Percentiles rank a stretch among this genome's conserved stretches.
Evolutionary conservation across 2,888 invertebrate genomes (phyloP).

Genomic region (Oxystoma pomonae): DNA sequence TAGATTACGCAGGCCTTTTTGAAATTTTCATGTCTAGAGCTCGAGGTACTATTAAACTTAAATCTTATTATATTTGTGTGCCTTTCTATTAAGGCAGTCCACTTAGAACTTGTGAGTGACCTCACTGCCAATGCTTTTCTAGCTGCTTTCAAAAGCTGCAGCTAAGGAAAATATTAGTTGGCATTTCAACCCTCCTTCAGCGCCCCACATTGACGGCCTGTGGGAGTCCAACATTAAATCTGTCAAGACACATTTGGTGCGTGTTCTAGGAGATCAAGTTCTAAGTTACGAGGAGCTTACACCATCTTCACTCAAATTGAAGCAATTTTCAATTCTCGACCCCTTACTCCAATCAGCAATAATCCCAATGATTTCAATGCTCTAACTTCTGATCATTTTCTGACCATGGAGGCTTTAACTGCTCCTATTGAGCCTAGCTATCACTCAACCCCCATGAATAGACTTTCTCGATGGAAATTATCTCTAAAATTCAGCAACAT

Average conservation of each 20-base stretch:
- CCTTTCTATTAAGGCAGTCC: not conserved
- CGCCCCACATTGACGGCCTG: not conserved
- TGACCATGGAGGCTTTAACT: not conserved
- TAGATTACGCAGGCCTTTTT: too few species aligned
- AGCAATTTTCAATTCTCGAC: not conserved
- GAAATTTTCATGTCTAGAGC: too few species aligned
- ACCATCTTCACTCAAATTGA: not conserved
- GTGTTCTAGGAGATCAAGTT: not conserved
- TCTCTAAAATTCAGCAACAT: slow-evolving; percentile 2
- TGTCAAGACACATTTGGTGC: not conserved
- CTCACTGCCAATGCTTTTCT: not conserved
- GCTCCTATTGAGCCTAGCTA: not conserved
- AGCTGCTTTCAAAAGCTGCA: not conserved
- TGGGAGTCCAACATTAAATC: not conserved
- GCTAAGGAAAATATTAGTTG: too few species aligned
- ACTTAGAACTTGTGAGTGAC: not conserved
- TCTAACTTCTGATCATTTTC: not conserved
- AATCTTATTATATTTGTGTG: too few species aligned
- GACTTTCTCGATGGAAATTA: not conserved
- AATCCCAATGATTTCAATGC: not conserved
- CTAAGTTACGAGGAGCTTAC: not conserved
- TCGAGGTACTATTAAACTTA: too few species aligned
- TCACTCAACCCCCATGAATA: too few species aligned
- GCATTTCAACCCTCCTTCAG: not conserved
- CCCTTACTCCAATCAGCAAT: not conserved